Base-by-base conservation (phyloP, 2,888 invertebrate species). In the Caenorhabditis sp. region DNA sequence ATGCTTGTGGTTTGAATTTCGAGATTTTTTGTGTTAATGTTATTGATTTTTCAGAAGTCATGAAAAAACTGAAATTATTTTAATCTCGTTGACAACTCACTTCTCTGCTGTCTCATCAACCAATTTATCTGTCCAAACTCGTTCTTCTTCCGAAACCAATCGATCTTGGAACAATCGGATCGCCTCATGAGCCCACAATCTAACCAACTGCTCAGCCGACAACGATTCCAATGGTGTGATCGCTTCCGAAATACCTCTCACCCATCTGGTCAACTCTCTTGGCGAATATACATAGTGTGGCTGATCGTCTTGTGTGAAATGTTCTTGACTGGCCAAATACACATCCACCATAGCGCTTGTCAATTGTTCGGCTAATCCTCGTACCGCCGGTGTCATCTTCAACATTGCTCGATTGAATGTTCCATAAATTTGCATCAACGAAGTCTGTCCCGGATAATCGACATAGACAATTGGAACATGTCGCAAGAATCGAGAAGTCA, bases 271-370 rank as follows among this genome's bases (percentile, higher is more conserved):
- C 95, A 99, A 95, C 90, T 99, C 99, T 85, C 91, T 89, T 12
- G 99, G 99, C 67, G 97, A 97, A 90, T 99, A 99, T 0, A 99
- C 97, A 89, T 99, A 99, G 90, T 99, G 99, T 0, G 99, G 99
- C 89, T 99, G 99, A 95, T 97, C 97, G 89, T 99, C 99, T 90
- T 97, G 97, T 0, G 99, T 99, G 89, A 99, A 99, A 63, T 93
- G 91, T 89, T 97, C 97, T 90, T 90, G 70, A 5, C 97, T 97
- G 7, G 93, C 92, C 63, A 97, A 91, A 90, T 97, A 99, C 88
- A 99, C 94, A 88, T 96, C 95, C 14, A 99, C 99, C 99, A 99
- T 99, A 1, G 99, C 97, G 87, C 94, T 94, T 1, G 99, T 99
- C 53, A 99, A 90, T 0, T 97, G 95, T 87, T 97, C 97, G 0